Conservation (phyloP, 2,888 invertebrate species). For the Napeogenes sylphis region DNA sequence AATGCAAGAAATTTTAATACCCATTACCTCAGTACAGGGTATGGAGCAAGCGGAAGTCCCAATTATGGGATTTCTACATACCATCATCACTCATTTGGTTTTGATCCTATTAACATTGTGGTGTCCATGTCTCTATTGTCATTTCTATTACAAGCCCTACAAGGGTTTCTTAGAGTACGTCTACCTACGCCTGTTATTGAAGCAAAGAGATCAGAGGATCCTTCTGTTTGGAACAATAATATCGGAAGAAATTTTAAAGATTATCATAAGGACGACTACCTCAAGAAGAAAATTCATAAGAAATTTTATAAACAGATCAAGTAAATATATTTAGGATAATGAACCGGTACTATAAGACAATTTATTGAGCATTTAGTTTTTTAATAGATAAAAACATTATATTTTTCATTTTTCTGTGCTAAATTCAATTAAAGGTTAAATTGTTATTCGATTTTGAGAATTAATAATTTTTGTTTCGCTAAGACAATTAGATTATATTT, state of each 20-base stretch:
- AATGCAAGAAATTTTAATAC: constrained; percentile 52
- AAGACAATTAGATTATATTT: no score
- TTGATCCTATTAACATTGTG: constrained; percentile 72
- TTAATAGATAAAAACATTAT: no score
- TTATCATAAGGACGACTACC: constrained; percentile 43
- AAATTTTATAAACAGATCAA: not conserved
- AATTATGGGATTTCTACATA: constrained; percentile 56
- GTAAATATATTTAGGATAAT: not conserved
- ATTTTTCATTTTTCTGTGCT: no score
- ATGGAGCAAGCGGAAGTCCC: constrained; percentile 52
- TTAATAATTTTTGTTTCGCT: no score
- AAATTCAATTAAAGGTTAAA: no score
- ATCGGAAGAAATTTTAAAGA: constrained; percentile 40
- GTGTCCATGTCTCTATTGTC: constrained; percentile 70
- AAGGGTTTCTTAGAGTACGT: constrained; percentile 61
- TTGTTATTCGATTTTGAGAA: no score
- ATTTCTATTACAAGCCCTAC: constrained; percentile 66
- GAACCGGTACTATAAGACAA: not conserved
- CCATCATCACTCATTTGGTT: constrained; percentile 73
- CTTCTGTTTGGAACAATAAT: not conserved
- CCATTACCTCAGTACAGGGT: constrained; percentile 56
- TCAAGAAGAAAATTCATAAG: constrained; percentile 39
- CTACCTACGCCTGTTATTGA: constrained; percentile 63
- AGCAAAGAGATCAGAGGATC: constrained; percentile 43
- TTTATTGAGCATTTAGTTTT: not conserved